A percentile compares a stretch with the other conserved stretches of the same genome.
phyloP scores from a whole-genome alignment of 2,888 invertebrate genomes.

The Drosophila ezoana region DNA sequence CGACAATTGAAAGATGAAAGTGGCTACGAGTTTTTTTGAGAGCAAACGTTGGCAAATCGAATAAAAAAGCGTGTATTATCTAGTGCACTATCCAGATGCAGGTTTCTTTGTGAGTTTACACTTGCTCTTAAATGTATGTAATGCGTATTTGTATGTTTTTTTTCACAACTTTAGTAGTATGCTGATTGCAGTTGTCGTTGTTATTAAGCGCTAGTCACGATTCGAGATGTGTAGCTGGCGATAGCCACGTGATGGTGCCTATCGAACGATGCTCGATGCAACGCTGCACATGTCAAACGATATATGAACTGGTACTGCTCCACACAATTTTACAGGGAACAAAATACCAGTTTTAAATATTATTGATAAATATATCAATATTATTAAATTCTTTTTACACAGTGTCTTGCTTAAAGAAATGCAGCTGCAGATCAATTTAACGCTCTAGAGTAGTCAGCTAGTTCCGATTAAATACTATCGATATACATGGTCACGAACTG shows the following conservation, averaged over 20 bases:
- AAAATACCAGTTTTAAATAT: background rate
- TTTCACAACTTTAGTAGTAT: conserved; percentile 56
- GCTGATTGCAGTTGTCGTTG: conserved; percentile 67
- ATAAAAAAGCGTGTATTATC: conserved; percentile 24
- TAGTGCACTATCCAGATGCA: conserved; percentile 35
- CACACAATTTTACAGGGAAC: background rate
- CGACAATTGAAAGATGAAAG: conserved; percentile 39
- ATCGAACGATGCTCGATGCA: conserved; percentile 19
- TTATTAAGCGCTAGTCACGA: conserved; percentile 84
- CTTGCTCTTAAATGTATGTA: conserved; percentile 23
- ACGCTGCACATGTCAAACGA: background rate
- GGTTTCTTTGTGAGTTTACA: conserved; percentile 37
- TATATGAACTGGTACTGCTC: conserved; percentile 4
- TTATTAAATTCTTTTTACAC: too few species aligned
- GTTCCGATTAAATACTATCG: background rate
- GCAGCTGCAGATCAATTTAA: background rate
- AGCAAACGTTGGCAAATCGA: conserved; percentile 22
- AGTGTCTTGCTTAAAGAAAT: background rate
- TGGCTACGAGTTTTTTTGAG: conserved; percentile 29
- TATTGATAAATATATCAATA: too few species aligned
- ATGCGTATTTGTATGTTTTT: conserved; percentile 68
- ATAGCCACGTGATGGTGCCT: conserved; percentile 35
- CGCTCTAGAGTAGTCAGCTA: background rate
- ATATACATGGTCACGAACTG: background rate
- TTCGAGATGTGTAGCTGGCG: conserved; percentile 63